Evolutionary conservation across 2,113 vertebrate species (phyloP).

Genomic region (Myodes glareolus): DNA sequence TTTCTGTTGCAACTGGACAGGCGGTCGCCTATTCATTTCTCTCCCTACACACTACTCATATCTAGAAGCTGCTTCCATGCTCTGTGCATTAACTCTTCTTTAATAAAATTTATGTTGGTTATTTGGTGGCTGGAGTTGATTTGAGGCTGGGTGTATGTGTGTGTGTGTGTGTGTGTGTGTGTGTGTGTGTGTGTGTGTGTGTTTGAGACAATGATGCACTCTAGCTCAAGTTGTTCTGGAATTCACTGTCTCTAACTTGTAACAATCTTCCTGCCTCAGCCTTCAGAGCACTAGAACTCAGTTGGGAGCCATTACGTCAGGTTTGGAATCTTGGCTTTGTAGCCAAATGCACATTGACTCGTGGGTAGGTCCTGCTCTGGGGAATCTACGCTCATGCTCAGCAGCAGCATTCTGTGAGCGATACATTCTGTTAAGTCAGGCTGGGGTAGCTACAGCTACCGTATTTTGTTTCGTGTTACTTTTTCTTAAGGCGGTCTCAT

Average conservation of each 20-base stretch:
- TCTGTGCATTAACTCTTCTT: not conserved
- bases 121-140: not conserved
- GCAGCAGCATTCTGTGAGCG: not conserved
- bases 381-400: not conserved
- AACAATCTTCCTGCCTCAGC: not conserved
- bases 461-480: not conserved
- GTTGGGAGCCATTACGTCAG: not conserved
- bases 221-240: not conserved
- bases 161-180: not conserved
- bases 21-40: not conserved
- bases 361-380: not conserved
- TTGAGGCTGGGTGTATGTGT: not conserved
- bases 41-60: not conserved
- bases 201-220: not conserved
- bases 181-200: not conserved
- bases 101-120: not conserved
- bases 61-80: not conserved
- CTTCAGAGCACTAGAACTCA: not conserved
- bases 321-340: not conserved
- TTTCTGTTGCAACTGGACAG: not conserved
- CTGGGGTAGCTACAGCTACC: not conserved
- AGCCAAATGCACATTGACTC: not conserved
- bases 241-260: not conserved
- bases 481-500: not conserved
- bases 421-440: not conserved